phyloP scores from a whole-genome alignment of 1,140 invertebrate species.

The Atta colombica region DNA sequence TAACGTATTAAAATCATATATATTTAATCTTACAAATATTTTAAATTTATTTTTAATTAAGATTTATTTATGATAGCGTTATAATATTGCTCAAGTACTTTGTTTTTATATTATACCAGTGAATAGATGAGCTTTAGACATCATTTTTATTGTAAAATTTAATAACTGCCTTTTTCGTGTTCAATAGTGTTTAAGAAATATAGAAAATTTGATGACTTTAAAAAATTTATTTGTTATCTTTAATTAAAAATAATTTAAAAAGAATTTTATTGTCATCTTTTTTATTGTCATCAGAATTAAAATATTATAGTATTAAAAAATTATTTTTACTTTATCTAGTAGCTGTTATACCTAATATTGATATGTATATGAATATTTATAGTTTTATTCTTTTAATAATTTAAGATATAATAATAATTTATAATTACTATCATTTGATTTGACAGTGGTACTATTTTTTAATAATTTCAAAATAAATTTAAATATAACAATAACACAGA shows the following conservation, averaged over 20 bases:
- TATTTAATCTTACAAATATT: slow-evolving; percentile 20
- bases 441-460: too few species aligned
- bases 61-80: background rate
- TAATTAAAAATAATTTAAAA: background rate
- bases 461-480: slow-evolving; percentile 1
- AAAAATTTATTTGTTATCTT: background rate
- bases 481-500: too few species aligned
- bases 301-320: background rate
- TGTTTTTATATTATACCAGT: background rate
- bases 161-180: background rate
- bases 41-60: slow-evolving; percentile 12
- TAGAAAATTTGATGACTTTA: background rate
- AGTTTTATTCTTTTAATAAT: background rate
- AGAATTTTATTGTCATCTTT: background rate
- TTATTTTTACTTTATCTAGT: background rate
- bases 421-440: slow-evolving; percentile 7
- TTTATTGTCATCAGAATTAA: background rate
- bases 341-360: background rate
- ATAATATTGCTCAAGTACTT: slow-evolving; percentile 20
- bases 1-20: slow-evolving; percentile 10
- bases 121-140: background rate
- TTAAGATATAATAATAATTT: background rate
- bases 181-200: background rate
- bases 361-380: background rate
- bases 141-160: slow-evolving; percentile 9